These are phyloP conservation scores for Heterohyrax brucei DNA, from an alignment of 2,797 vertebrate genomes.

Conservation along the genomic window DNA sequence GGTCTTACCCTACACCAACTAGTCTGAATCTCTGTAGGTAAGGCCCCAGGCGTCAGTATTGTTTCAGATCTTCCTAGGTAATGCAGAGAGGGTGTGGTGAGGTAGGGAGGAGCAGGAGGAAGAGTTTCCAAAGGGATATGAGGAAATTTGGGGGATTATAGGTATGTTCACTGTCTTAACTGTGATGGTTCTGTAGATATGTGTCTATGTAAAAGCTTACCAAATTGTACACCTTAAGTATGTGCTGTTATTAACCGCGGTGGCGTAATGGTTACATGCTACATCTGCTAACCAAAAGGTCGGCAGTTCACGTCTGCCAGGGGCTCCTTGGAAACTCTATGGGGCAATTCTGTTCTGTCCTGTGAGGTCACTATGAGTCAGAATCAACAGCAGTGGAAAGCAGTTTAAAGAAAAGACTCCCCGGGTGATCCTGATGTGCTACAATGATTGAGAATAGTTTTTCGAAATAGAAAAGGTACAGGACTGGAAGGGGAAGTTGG, in stretches of 20 bases:
- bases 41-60: not conserved
- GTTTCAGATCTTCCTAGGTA: not conserved
- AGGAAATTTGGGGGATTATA: not conserved
- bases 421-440: not conserved
- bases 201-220: not conserved
- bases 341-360: too few species aligned
- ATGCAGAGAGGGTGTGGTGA: not conserved
- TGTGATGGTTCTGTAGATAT: not conserved
- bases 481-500: not conserved
- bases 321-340: too few species aligned
- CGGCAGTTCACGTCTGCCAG: too few species aligned
- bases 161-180: not conserved
- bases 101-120: not conserved
- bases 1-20: not conserved
- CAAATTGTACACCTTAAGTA: not conserved
- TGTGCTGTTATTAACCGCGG: not conserved
- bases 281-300: too few species aligned
- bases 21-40: slow-evolving; percentile 21
- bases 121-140: not conserved
- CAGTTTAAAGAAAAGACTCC: slow-evolving; percentile 24
- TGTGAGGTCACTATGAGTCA: too few species aligned
- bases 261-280: too few species aligned
- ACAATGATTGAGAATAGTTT: not conserved
- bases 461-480: slow-evolving; percentile 11
- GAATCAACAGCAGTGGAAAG: not conserved